Percentiles rank a stretch among this genome's conserved stretches.
phyloP scores from a whole-genome alignment of 2,888 invertebrate genomes.

The Sarcophaga rosellei region DNA sequence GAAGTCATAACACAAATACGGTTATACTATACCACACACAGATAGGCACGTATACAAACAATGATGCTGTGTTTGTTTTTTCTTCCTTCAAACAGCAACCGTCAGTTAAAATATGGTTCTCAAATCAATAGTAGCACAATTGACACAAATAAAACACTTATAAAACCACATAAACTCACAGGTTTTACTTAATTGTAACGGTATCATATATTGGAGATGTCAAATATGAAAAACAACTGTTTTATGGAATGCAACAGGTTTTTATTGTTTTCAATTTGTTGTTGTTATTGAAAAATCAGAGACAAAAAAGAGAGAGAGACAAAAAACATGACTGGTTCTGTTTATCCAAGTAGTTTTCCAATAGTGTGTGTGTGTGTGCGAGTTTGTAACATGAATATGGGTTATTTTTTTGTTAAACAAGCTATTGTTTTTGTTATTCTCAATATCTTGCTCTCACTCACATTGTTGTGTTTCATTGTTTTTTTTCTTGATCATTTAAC shows the following conservation, averaged over 20 bases:
- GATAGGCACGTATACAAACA: not conserved
- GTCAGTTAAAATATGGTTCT: not conserved
- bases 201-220: not conserved
- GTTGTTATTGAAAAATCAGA: not conserved
- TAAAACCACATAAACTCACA: not conserved
- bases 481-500: not conserved
- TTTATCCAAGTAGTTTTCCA: not conserved
- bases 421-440: not conserved
- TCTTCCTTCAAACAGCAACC: constrained; percentile 9
- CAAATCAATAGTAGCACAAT: not conserved
- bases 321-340: not conserved
- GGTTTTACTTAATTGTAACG: not conserved
- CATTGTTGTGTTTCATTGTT: not conserved
- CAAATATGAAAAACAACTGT: constrained; percentile 26
- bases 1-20: constrained; percentile 49
- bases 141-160: not conserved
- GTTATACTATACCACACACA: not conserved
- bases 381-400: not conserved
- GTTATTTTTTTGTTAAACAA: not conserved
- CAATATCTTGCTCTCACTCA: not conserved
- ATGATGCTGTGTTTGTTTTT: not conserved
- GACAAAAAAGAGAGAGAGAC: too few relatives aligned
- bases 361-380: not conserved
- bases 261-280: constrained; percentile 18
- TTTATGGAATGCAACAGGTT: constrained; percentile 64